Evolutionary conservation across 2,888 invertebrate species (phyloP), one percentile per base, ranked within the genome.

Genomic region (Latrodectus hesperus): DNA sequence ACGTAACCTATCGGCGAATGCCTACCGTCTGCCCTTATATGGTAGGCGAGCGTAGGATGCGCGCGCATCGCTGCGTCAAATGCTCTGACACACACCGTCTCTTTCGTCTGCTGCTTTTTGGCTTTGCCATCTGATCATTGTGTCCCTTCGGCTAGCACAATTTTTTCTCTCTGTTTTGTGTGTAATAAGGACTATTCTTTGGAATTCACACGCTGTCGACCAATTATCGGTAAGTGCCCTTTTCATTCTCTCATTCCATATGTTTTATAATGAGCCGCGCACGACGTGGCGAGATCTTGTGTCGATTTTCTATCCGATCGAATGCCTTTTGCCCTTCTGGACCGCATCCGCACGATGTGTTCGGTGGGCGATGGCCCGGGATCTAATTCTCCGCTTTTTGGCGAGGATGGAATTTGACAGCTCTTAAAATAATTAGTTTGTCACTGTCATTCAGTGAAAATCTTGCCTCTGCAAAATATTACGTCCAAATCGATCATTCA

Each of bases 11-110:
- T 67, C 81, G 71, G 73, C 77, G 84, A 84, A 84, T 84, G 77
- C 81, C 81, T 71, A 81, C 67, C 86, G 86, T 74, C 86, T 86
- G 86, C 81, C 86, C 86, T 86, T 86, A 86, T 86, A 86, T 86
- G 86, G 86, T 86, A 81, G 86, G 86, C 86, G 86, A 86, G 77
- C 77, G 85, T 77, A 60, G 76, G 81, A 11, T 86, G 86, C 86
- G 86, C 86, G 86, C 86, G 86, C 86, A 86, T 81, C 86, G 71
- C 86, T 86, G 86, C 86, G 86, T 86, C 86, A 86, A 86, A 76
- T 81, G 81, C 86, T 76, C 81, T 83, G 75, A n/a, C 74, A 77
- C 72, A 81, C 75, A 80, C 51, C 72, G 71, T 75, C 65, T 70
- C 71, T 53, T 67, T 80, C 79, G 52, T 60, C 76, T 76, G 12